Evolutionary conservation across 2,113 vertebrate species (phyloP).

Genomic region (Paramormyrops kingsleyae): DNA sequence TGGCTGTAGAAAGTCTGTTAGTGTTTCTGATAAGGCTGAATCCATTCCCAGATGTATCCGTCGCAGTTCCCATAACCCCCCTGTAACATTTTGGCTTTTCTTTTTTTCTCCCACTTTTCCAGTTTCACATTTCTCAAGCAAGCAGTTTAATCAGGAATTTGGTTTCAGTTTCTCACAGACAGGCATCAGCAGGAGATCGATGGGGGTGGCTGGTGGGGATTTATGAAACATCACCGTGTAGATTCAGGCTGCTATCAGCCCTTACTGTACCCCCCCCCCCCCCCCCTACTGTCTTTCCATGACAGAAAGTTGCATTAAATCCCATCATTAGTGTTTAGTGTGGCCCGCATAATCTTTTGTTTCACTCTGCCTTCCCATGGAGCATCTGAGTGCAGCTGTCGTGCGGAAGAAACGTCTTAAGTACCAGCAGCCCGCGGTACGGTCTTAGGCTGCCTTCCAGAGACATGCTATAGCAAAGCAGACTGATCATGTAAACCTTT

Average conservation of each 20-base stretch:
- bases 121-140: slow-evolving; percentile 24
- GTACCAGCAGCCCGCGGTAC: background rate
- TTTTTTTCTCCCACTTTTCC: slow-evolving; percentile 16
- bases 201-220: slow-evolving; percentile 17
- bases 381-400: slow-evolving; percentile 1
- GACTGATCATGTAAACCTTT: background rate
- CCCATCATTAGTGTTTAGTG: slow-evolving; percentile 20
- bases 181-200: slow-evolving; percentile 7
- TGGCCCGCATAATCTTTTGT: background rate
- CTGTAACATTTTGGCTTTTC: slow-evolving; percentile 3
- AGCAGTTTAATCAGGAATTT: slow-evolving; percentile 26
- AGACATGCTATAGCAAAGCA: background rate
- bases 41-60: slow-evolving; percentile 23
- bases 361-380: background rate
- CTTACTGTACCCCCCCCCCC: background rate
- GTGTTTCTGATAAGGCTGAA: background rate
- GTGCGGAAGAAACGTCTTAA: background rate
- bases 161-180: slow-evolving; percentile 32
- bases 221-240: background rate
- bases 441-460: background rate
- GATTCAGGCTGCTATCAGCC: background rate
- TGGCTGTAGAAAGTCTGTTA: background rate
- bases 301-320: slow-evolving; percentile 19
- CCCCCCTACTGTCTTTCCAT: slow-evolving; percentile 6
- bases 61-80: background rate